Evolutionary conservation across 2,797 vertebrate species (phyloP).

Genomic region (Chiloscyllium punctatum): DNA sequence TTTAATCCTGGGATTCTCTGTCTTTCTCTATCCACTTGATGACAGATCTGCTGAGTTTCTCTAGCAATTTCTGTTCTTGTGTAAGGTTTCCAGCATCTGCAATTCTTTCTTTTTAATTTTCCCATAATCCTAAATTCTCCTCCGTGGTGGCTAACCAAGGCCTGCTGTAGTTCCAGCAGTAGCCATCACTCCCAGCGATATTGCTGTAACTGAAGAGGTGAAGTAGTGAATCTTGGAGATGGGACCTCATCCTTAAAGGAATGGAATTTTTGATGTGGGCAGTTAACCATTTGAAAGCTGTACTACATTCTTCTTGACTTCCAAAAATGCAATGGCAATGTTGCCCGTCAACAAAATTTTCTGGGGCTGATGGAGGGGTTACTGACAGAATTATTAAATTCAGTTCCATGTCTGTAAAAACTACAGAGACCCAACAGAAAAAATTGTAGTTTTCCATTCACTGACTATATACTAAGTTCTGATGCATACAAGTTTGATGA

Average conservation of each 20-base stretch:
- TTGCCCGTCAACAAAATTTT: background rate
- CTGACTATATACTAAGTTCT: background rate
- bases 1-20: too few species aligned
- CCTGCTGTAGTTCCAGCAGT: background rate
- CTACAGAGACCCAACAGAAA: background rate
- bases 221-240: too few species aligned
- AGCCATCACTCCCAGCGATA: too few species aligned
- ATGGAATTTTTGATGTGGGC: too few species aligned
- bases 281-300: background rate
- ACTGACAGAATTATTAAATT: background rate
- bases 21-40: too few species aligned
- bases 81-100: too few species aligned
- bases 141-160: background rate
- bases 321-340: background rate
- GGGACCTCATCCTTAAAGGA: too few species aligned
- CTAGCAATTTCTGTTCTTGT: too few species aligned
- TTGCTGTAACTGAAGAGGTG: too few species aligned
- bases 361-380: background rate
- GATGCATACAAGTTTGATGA: background rate
- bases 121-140: too few species aligned
- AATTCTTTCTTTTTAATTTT: too few species aligned
- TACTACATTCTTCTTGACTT: background rate
- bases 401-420: background rate
- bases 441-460: background rate
- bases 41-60: too few species aligned